Percentiles rank a stretch among this genome's conserved stretches.
Conservation (phyloP, 2,797 vertebrate genomes). For the Notamacropus eugenii region DNA sequence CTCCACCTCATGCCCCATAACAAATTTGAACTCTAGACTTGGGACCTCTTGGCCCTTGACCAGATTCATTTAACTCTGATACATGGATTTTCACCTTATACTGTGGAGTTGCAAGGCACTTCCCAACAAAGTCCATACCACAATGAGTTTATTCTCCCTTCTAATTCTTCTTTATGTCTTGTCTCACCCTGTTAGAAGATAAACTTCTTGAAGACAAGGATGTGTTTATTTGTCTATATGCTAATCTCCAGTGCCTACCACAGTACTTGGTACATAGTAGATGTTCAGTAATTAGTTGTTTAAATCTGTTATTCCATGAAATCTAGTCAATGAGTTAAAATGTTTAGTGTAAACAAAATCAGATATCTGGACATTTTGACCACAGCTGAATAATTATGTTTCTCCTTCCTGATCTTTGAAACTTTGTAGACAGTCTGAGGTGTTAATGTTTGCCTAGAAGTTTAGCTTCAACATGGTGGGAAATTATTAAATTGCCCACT, state of each 20-base stretch:
- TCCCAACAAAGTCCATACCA: background rate
- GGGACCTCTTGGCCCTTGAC: too few relatives aligned
- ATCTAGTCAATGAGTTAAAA: constrained; percentile 24
- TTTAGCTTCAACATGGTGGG: background rate
- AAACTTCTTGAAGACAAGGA: background rate
- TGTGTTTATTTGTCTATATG: background rate
- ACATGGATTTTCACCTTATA: background rate
- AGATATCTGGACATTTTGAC: constrained; percentile 34
- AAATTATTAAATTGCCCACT: background rate
- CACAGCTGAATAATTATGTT: constrained; percentile 25
- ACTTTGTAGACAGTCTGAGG: constrained; percentile 6
- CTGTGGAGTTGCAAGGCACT: background rate
- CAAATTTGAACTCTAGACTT: background rate
- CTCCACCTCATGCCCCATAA: background rate
- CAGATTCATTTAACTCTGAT: background rate
- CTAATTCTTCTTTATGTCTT: background rate
- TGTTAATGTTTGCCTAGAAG: constrained; percentile 2
- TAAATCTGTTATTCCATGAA: background rate
- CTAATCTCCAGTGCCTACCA: background rate
- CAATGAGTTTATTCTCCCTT: background rate
- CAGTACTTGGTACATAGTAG: too few relatives aligned
- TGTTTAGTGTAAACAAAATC: constrained; percentile 23
- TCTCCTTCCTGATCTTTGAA: constrained; percentile 44
- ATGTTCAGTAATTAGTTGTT: background rate
- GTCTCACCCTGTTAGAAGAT: background rate